Percentiles rank a stretch among this genome's conserved stretches.
phyloP scores from a whole-genome alignment of 2,888 invertebrate species.

The Netelia inedita region DNA sequence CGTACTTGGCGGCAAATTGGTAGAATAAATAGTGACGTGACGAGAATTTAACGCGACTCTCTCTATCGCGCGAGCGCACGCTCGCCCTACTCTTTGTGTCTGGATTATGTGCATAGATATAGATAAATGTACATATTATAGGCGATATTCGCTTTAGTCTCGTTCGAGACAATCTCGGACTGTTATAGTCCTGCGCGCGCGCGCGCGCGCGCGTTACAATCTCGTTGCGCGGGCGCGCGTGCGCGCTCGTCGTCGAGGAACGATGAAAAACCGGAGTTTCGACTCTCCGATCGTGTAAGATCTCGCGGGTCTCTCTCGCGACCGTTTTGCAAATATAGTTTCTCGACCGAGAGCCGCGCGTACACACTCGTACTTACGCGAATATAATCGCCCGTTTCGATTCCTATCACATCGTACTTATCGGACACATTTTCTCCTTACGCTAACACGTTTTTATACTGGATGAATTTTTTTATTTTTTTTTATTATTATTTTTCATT shows the following conservation, averaged over 20 bases:
- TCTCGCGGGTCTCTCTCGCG: conserved; percentile 23
- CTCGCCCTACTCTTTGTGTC: conserved; percentile 25
- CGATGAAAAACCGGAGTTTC: conserved; percentile 49
- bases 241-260: conserved; percentile 3
- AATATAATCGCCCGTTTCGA: conserved; percentile 62
- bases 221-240: conserved; percentile 21
- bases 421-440: conserved; percentile 59
- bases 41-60: conserved; percentile 69
- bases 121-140: conserved; percentile 23
- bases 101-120: conserved; percentile 29
- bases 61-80: conserved; percentile 53
- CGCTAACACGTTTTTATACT: conserved; percentile 49
- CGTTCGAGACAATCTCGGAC: conserved; percentile 58
- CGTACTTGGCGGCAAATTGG: conserved; percentile 75
- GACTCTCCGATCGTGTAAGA: conserved; percentile 63
- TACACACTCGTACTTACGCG: conserved; percentile 9
- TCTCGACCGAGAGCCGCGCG: not conserved
- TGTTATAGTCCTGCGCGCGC: conserved; percentile 27
- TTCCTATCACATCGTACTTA: conserved; percentile 67
- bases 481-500: conserved; percentile 19
- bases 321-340: conserved; percentile 41
- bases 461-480: conserved; percentile 4
- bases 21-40: conserved; percentile 76
- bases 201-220: conserved; percentile 54
- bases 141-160: conserved; percentile 27